Conservation (phyloP, 64 coral and sea anemone species). For the Actinia equina region DNA sequence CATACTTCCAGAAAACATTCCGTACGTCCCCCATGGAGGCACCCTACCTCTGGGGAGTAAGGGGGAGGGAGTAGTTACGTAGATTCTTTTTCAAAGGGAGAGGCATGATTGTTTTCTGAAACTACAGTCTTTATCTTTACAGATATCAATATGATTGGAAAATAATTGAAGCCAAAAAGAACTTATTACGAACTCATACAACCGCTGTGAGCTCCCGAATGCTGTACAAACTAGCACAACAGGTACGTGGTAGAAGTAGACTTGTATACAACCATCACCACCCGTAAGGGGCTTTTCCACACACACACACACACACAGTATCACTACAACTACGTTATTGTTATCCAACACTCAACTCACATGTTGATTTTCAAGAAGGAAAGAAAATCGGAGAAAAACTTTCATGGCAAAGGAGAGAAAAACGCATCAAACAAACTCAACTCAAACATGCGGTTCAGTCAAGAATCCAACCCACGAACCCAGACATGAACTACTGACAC, state of each 20-base stretch:
- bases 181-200: slow-evolving; percentile 92
- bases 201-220: slow-evolving; percentile 97
- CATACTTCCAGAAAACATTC: no score
- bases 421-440: background rate
- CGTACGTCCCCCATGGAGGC: no score
- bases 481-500: no score
- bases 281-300: no score
- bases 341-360: no score
- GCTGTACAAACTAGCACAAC: slow-evolving; percentile 91
- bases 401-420: background rate
- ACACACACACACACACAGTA: no score
- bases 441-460: no score
- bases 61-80: background rate
- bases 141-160: slow-evolving; percentile 99
- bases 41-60: background rate
- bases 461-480: no score
- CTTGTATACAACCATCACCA: no score
- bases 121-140: background rate
- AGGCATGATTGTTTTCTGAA: background rate
- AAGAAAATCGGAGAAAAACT: background rate
- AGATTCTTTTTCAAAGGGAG: background rate
- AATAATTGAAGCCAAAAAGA: slow-evolving; percentile 94
- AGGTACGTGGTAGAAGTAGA: slow-evolving; percentile 22
- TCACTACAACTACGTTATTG: no score
- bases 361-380: no score